phyloP scores from a whole-genome alignment of 2,888 invertebrate genomes.

The Amphimallon solstitiale region DNA sequence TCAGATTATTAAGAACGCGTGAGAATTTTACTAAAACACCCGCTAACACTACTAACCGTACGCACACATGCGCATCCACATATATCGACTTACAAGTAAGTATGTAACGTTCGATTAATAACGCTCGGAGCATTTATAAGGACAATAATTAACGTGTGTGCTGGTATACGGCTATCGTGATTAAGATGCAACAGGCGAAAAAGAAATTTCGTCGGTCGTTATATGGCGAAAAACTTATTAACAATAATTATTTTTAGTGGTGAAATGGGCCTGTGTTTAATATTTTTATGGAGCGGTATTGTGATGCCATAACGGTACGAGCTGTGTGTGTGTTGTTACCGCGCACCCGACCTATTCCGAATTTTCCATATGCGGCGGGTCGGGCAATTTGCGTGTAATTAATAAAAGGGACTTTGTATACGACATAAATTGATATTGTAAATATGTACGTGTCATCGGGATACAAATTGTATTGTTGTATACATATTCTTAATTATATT shows the following conservation, averaged over 20 bases:
- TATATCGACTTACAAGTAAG: not conserved
- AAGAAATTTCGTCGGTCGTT: slow-evolving; percentile 13
- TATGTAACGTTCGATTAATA: not conserved
- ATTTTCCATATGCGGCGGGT: too few species aligned
- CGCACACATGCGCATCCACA: too few species aligned
- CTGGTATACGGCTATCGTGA: slow-evolving; percentile 12
- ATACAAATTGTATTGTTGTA: too few species aligned
- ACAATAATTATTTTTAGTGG: slow-evolving; percentile 8
- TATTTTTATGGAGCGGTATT: too few species aligned
- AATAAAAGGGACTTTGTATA: too few species aligned
- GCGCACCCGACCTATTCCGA: too few species aligned
- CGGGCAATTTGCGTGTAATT: too few species aligned
- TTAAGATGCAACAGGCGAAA: slow-evolving; percentile 11
- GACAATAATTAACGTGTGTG: not conserved
- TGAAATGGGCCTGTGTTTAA: not conserved
- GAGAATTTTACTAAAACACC: slow-evolving; percentile 42
- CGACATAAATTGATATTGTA: too few species aligned
- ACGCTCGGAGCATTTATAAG: not conserved
- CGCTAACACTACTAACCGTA: not conserved
- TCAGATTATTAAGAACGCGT: slow-evolving; percentile 44
- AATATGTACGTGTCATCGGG: too few species aligned
- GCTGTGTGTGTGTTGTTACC: too few species aligned
- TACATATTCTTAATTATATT: too few species aligned
- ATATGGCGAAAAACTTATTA: slow-evolving; percentile 19
- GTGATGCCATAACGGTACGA: too few species aligned